Evolutionary conservation across 2,797 vertebrate species (phyloP).

Genomic region (Pseudochaenichthys georgianus): DNA sequence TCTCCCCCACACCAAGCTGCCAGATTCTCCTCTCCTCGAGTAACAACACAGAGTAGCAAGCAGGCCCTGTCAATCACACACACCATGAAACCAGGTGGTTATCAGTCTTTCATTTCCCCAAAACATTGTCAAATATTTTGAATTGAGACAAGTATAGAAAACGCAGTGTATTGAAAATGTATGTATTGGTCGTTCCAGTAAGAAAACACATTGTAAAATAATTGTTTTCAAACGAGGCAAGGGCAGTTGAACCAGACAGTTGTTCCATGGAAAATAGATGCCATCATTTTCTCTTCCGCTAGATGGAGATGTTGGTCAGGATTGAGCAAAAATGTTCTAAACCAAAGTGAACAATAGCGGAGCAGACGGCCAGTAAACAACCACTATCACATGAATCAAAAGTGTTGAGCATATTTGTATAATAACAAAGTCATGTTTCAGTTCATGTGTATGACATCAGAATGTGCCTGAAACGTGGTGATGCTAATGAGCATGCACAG

Average conservation of each 20-base stretch:
- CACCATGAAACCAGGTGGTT: not conserved
- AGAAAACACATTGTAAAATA: not conserved
- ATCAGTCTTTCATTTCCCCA: not conserved
- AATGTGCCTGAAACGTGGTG: no score
- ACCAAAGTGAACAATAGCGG: slow-evolving; percentile 28
- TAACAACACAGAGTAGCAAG: slow-evolving; percentile 13
- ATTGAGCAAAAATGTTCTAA: not conserved
- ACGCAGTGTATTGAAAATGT: slow-evolving; percentile 16
- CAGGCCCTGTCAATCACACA: not conserved
- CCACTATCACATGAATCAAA: slow-evolving; percentile 38
- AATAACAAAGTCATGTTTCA: no score
- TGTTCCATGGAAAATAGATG: not conserved
- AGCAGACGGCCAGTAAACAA: slow-evolving; percentile 39
- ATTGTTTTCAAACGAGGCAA: not conserved
- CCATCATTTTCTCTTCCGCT: slow-evolving; percentile 49
- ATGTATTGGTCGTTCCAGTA: slow-evolving; percentile 39
- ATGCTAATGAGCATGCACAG: no score
- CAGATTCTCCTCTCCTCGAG: slow-evolving; percentile 29
- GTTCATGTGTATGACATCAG: no score
- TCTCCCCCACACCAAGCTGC: slow-evolving; percentile 38
- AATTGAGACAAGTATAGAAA: not conserved
- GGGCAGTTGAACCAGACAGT: not conserved
- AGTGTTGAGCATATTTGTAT: not conserved
- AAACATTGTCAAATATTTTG: not conserved
- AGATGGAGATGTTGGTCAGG: slow-evolving; percentile 73